Conservation (phyloP, 2,797 vertebrate genomes). For the Coccyzus lansbergi region DNA sequence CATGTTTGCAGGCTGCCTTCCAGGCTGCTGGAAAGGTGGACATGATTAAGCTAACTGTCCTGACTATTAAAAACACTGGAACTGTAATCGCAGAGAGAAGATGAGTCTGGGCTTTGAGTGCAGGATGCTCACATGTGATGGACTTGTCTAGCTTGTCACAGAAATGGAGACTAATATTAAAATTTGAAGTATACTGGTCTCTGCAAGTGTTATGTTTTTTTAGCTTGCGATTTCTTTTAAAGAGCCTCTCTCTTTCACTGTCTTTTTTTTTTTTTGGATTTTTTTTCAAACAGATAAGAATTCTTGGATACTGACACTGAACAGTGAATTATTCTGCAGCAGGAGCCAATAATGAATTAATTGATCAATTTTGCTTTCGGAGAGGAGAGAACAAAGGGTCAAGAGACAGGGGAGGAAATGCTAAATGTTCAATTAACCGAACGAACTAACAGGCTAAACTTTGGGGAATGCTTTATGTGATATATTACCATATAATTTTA, state of each 20-base stretch:
- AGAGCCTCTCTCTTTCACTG: background rate
- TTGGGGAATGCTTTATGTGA: background rate
- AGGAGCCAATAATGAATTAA: background rate
- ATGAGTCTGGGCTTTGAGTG: background rate
- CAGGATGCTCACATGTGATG: rapidly evolving
- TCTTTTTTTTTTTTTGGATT: background rate
- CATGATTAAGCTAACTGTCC: background rate
- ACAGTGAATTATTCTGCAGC: background rate
- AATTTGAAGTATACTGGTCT: background rate
- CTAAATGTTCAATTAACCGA: constrained; percentile 19
- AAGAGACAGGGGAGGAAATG: background rate
- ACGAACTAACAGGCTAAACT: background rate
- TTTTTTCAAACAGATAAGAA: background rate
- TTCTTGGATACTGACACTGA: background rate
- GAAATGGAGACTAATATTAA: background rate
- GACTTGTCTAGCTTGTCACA: background rate
- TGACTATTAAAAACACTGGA: background rate
- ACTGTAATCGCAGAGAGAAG: background rate
- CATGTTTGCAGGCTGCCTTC: background rate
- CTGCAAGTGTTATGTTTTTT: background rate
- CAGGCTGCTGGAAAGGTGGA: background rate
- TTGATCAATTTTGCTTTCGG: background rate
- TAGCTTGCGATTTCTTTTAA: background rate
- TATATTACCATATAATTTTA: background rate
- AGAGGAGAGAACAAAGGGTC: background rate